phyloP scores from a whole-genome alignment of 2,113 vertebrate species.

The Strix uralensis region DNA sequence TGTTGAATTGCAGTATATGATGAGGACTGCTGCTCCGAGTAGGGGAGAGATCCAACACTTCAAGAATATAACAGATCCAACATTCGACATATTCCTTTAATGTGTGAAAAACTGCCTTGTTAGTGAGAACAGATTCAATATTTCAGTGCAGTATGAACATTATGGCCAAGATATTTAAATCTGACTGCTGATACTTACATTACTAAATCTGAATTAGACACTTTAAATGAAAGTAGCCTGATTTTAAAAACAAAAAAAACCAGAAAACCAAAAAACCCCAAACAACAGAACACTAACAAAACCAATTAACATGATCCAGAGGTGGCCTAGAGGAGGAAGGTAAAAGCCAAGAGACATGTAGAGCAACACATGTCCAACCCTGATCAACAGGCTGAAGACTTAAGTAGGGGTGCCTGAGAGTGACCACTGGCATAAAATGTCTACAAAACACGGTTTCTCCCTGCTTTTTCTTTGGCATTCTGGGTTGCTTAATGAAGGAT shows the following conservation, averaged over 20 bases:
- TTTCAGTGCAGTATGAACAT: conserved; percentile 21
- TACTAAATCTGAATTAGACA: conserved; percentile 11
- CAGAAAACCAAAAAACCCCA: not conserved
- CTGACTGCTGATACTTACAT: not conserved
- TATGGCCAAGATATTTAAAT: conserved; percentile 57
- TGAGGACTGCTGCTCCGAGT: not conserved
- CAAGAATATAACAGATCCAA: not conserved
- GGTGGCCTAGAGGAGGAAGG: not conserved
- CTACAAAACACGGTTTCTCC: not conserved
- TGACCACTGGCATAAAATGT: not conserved
- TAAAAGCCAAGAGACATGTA: not conserved
- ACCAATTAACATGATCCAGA: not conserved
- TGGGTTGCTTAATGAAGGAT: not conserved
- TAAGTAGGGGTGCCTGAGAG: not conserved
- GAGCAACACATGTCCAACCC: not conserved
- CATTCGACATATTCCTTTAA: conserved; percentile 21
- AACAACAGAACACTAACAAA: not conserved
- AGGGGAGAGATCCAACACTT: not conserved
- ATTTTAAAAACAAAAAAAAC: not conserved
- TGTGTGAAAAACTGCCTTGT: conserved; percentile 42
- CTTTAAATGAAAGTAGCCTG: not conserved
- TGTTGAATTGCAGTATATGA: conserved; percentile 5
- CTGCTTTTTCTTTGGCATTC: not conserved
- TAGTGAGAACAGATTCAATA: conserved; percentile 52
- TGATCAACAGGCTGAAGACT: not conserved